A percentile compares a stretch with the other conserved stretches of the same genome.
These are phyloP conservation scores for Liparis tanakae DNA, from an alignment of 2,797 vertebrate genomes.

Conservation along the genomic window DNA sequence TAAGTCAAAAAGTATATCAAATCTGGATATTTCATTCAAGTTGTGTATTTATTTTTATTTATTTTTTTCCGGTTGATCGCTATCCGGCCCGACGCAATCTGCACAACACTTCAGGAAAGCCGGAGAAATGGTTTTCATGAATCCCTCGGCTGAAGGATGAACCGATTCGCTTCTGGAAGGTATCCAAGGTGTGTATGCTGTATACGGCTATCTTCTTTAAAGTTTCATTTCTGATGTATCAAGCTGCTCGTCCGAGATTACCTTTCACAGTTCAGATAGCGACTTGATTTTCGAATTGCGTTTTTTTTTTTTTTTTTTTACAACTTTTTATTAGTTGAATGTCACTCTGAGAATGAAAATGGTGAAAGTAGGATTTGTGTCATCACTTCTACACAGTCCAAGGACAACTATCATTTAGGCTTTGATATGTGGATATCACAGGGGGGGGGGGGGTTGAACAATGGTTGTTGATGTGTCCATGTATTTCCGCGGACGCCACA, in stretches of 20 bases:
- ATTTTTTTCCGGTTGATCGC: background rate
- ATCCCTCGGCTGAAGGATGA: background rate
- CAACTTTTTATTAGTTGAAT: conserved; percentile 1
- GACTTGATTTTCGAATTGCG: background rate
- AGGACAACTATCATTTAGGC: background rate
- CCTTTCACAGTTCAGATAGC: background rate
- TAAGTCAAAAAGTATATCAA: background rate
- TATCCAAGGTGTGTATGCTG: background rate
- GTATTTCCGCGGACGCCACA: background rate
- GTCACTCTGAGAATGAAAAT: background rate
- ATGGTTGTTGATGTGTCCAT: background rate
- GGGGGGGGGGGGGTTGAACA: conserved; percentile 1
- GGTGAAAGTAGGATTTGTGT: background rate
- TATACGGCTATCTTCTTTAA: background rate
- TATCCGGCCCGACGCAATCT: conserved; percentile 1
- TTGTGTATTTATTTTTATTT: background rate
- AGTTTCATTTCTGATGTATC: background rate
- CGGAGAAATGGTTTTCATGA: background rate
- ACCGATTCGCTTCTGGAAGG: background rate
- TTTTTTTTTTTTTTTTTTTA: background rate
- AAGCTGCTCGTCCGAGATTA: background rate
- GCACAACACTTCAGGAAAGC: conserved; percentile 6
- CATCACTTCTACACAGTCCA: conserved; percentile 2
- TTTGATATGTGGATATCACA: background rate
- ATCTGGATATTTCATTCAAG: background rate